Evolutionary conservation across 1,140 invertebrate genomes (phyloP).

Genomic region (Amyelois transitella): DNA sequence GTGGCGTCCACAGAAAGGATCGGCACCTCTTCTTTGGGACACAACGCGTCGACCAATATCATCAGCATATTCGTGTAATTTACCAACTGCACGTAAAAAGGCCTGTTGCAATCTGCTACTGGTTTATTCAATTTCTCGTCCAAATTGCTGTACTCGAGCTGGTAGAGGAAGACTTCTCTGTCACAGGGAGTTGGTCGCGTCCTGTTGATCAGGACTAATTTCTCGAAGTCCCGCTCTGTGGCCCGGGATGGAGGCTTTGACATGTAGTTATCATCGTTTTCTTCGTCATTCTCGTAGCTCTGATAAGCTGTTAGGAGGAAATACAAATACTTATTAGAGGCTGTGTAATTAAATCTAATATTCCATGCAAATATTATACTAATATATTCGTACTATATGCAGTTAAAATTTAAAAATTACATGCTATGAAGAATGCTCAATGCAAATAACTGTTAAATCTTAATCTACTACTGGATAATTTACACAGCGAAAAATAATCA

Average conservation of each 20-base stretch:
- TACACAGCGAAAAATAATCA: too few relatives aligned
- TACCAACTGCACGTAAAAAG: conserved; percentile 88
- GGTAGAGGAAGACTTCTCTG: conserved; percentile 76
- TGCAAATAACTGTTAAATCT: too few relatives aligned
- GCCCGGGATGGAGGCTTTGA: conserved; percentile 60
- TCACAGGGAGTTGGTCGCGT: conserved; percentile 88
- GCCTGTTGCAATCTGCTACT: conserved; percentile 67
- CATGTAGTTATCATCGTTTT: conserved; percentile 55
- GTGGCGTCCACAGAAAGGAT: conserved; percentile 77
- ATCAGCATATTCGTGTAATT: conserved; percentile 89
- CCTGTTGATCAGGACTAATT: conserved; percentile 81
- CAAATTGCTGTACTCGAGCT: conserved; percentile 55
- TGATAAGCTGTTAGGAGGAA: conserved; percentile 49
- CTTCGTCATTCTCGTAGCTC: conserved; percentile 67
- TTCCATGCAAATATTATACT: conserved; percentile 16
- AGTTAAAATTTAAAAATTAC: neutral
- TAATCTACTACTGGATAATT: too few relatives aligned
- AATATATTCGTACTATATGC: neutral
- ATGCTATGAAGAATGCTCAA: neutral
- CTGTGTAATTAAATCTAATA: neutral
- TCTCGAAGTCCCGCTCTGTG: conserved; percentile 76
- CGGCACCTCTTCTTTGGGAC: conserved; percentile 66
- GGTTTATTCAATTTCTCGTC: conserved; percentile 57
- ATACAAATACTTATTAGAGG: conserved; percentile 5
- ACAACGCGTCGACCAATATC: conserved; percentile 84